Percentiles rank a stretch among this genome's conserved stretches.
These are phyloP conservation scores for Pluvianellus socialis DNA, from an alignment of 2,113 vertebrate genomes.

Conservation along the genomic window DNA sequence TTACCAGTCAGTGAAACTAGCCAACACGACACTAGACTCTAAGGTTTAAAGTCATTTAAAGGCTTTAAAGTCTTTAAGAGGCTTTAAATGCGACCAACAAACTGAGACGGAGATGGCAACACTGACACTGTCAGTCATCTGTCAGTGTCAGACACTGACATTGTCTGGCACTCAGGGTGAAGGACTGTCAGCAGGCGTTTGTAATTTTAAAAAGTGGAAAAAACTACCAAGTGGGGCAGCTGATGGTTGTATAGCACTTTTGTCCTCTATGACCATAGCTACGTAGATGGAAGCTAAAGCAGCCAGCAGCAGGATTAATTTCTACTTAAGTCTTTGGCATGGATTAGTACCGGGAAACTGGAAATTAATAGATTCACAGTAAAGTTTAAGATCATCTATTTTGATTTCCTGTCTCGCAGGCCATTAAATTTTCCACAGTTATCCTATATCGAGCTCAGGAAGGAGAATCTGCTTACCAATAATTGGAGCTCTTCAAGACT, in stretches of 20 bases:
- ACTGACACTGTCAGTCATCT: not conserved
- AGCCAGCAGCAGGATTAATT: conserved; percentile 15
- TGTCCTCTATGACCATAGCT: not conserved
- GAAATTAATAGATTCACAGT: not conserved
- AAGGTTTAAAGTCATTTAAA: not conserved
- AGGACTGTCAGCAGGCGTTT: not conserved
- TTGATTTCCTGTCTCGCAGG: not conserved
- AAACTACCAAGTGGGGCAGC: not conserved
- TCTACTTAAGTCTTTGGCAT: not conserved
- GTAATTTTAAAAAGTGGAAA: not conserved
- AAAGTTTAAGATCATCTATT: not conserved
- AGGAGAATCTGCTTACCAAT: not conserved
- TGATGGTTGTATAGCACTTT: not conserved
- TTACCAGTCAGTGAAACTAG: not conserved
- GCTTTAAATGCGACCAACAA: not conserved
- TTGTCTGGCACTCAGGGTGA: not conserved
- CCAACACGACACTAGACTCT: not conserved
- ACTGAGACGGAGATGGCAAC: not conserved
- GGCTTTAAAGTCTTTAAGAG: not conserved
- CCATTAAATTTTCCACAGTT: not conserved
- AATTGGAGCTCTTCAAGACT: not conserved
- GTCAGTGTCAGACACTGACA: not conserved
- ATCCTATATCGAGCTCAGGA: not conserved
- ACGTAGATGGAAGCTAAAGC: not conserved
- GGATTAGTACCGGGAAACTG: not conserved